Evolutionary conservation across 2,888 invertebrate species (phyloP).

Genomic region (Drosophila aldrichi): DNA sequence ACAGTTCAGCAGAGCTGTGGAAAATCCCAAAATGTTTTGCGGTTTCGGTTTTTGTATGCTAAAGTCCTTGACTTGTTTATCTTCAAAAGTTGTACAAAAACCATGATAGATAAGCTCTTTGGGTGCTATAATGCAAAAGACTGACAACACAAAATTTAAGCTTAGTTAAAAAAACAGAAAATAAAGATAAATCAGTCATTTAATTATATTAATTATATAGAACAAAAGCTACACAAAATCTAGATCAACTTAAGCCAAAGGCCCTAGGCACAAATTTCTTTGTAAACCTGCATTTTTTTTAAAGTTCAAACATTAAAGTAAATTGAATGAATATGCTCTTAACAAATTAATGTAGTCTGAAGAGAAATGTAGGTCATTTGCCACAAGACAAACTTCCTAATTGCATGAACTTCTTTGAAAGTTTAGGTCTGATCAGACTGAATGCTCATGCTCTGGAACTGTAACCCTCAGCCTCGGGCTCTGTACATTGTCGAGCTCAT

Average conservation of each 20-base stretch:
- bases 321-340: background rate
- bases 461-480: constrained; percentile 8
- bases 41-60: constrained; percentile 30
- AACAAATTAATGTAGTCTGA: background rate
- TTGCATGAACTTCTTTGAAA: background rate
- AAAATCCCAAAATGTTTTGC: constrained; percentile 48
- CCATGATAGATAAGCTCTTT: background rate
- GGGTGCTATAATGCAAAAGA: background rate
- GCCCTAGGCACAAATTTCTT: background rate
- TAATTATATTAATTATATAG: background rate
- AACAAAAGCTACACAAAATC: background rate
- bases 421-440: background rate
- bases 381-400: background rate
- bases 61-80: constrained; percentile 49
- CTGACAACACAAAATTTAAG: no score
- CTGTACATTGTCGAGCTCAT: constrained; percentile 18
- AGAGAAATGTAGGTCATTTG: background rate
- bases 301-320: background rate
- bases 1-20: constrained; percentile 31
- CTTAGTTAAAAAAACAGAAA: background rate
- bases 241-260: background rate
- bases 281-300: background rate
- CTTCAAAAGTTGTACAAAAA: background rate
- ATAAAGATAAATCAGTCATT: no score
- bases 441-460: constrained; percentile 6